These are phyloP conservation scores for Acyrthosiphon pisum DNA, from an alignment of 1,140 invertebrate species.

Conservation along the genomic window DNA sequence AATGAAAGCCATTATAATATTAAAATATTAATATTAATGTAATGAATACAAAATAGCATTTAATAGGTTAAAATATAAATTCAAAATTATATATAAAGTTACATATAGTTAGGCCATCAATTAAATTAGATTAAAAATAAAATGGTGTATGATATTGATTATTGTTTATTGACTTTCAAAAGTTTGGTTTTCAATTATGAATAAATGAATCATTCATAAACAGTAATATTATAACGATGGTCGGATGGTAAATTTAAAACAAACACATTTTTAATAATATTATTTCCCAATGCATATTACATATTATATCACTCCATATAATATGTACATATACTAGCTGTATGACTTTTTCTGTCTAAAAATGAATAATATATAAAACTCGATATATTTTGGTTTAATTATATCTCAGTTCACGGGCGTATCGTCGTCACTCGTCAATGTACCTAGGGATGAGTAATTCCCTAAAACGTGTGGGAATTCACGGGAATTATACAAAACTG, in stretches of 20 bases:
- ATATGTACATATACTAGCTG: background rate
- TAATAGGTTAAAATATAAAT: background rate
- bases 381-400: background rate
- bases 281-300: background rate
- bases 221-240: background rate
- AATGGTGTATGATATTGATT: background rate
- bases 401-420: too few relatives aligned
- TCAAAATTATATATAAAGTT: background rate
- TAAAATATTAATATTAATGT: too few relatives aligned
- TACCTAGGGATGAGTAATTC: background rate
- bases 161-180: background rate
- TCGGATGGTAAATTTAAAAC: background rate
- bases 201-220: background rate
- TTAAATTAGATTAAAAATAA: background rate
- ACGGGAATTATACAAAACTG: background rate
- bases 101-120: background rate
- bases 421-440: too few relatives aligned
- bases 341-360: background rate
- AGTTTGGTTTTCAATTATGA: background rate
- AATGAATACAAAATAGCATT: background rate
- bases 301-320: too few relatives aligned
- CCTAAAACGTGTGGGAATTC: background rate
- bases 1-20: background rate
- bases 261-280: background rate
- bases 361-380: background rate